Percentiles rank a stretch among this genome's conserved stretches.
These are phyloP conservation scores for Actenoides lindsayi DNA, from an alignment of 2,113 vertebrate genomes.

Conservation along the genomic window DNA sequence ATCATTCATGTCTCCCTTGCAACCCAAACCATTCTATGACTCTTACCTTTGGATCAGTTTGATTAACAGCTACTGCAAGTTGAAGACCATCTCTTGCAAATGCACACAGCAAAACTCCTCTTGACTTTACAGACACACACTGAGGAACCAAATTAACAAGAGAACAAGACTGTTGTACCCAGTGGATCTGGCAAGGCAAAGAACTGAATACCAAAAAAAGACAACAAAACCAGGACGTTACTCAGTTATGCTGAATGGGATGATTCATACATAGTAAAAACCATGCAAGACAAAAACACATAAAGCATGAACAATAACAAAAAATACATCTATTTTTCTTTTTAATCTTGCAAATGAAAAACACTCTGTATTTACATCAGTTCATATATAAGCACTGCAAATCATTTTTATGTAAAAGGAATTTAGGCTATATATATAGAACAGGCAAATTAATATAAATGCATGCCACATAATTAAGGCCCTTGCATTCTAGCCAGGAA, in stretches of 20 bases:
- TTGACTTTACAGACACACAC: conserved; percentile 87
- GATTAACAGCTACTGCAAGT: conserved; percentile 88
- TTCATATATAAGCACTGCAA: not conserved
- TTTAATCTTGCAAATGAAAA: not conserved
- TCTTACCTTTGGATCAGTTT: conserved; percentile 87
- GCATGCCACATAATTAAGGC: not conserved
- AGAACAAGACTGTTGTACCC: conserved; percentile 82
- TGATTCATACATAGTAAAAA: not conserved
- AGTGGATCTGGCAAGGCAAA: conserved; percentile 76
- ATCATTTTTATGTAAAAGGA: not conserved
- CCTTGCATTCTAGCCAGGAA: not conserved
- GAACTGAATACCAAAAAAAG: conserved; percentile 65
- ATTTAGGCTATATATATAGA: fast-evolving
- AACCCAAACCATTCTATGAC: too few relatives aligned
- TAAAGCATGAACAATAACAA: not conserved
- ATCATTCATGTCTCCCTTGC: not conserved
- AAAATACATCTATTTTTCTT: fast-evolving
- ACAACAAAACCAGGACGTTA: not conserved
- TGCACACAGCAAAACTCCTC: conserved; percentile 85
- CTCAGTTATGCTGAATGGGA: not conserved
- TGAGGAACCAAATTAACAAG: conserved; percentile 77
- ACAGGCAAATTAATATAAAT: not conserved
- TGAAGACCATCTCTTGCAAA: conserved; percentile 88
- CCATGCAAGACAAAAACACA: not conserved
- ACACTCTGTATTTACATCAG: not conserved